Evolutionary conservation across 2,797 vertebrate genomes (phyloP), one percentile per base, ranked within the genome.

Genomic region (Emydoidea blandingii): DNA sequence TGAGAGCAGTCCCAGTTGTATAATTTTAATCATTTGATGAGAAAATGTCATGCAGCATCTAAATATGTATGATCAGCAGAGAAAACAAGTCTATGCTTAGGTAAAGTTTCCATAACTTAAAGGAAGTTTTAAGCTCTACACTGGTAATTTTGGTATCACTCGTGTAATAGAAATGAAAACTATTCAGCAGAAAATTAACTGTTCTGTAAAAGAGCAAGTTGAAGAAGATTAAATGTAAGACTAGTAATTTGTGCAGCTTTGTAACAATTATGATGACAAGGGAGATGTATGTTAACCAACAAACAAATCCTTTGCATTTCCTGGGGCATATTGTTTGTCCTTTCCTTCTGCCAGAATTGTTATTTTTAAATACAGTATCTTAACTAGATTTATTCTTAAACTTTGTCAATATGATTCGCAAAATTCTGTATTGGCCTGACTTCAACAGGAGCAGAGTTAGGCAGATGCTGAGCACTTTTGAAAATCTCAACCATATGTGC

Each of bases 381-480:
- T 41, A 37, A 89, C 47, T 4, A 27, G 0, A 0, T 19, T 76
- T 85, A 78, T 89, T 49, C 14, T 76, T 59, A 31, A 87, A 10
- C 5, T 86, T 1, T 59, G 5, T 8, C n/a, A 0, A 0, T 53
- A 49, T 34, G 27, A 18, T 82, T 44, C 37, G 37, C 59, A 62
- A 31, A 34, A 62, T 62, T 59, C 27, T 59, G 57, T 14, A 62
- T 34, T 62, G 12, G 31, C 31, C 31, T 62, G 59, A 7, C 59
- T 62, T 62, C 59, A 62, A 14, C 7, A 8, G 5, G 59, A 25
- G 2, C 37, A 57, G 7, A 2, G 29, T 1, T 12, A 4, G 37
- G 53, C 1, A 91, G 85, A 57, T 29, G 1, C 0, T 50, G 52
- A 68, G 12, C 0, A 0, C 10, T 50, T 86, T 37, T 56, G 1